Evolutionary conservation across 2,888 invertebrate genomes (phyloP), one percentile per base, ranked within the genome.

Genomic region (Galerucella pusilla): DNA sequence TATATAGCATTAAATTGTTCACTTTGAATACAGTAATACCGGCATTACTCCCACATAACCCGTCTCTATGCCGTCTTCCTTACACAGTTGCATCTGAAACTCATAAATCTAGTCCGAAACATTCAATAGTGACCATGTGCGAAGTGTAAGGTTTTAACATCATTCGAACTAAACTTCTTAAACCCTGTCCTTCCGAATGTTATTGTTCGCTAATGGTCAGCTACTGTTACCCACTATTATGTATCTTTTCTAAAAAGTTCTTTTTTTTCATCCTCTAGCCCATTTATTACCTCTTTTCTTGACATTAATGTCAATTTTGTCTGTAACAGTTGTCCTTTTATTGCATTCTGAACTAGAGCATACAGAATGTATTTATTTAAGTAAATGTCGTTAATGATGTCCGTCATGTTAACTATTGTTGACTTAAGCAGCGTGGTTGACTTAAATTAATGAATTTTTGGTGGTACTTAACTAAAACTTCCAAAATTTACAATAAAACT

Each of bases 371-470:
- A 75, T 77, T 75, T 75, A 68, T 73, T 73, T 75, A 68, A 73
- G 74, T 77, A 80, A 78, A 76, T 78, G 74, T 70, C 78, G 80
- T 79, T 81, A 80, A 80, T 81, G 78, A 76, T 80, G 80, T 80
- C 73, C 75, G 54, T 75, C 54, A 42, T 70, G 70, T 70, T 54
- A 16, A 52, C 46, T 77, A 73, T 81, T 81, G 80, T 81, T 72
- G 70, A 68, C 71, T 70, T 74, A 54, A 77, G 79, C 73, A 79
- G 76, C 76, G 75, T 72, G 71, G 75, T 68, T 77, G 80, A 78
- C 79, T 76, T 74, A 76, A 78, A 80, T 79, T 80, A 75, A 80
- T 80, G 80, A 75, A 76, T 64, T 64, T 70, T 70, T 70, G 14
- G 46, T 46, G n/a, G 64, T 46, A 16, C 45, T 28, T 46, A 46